Evolutionary conservation across 2,797 vertebrate species (phyloP).

Genomic region (Spatula clypeata): DNA sequence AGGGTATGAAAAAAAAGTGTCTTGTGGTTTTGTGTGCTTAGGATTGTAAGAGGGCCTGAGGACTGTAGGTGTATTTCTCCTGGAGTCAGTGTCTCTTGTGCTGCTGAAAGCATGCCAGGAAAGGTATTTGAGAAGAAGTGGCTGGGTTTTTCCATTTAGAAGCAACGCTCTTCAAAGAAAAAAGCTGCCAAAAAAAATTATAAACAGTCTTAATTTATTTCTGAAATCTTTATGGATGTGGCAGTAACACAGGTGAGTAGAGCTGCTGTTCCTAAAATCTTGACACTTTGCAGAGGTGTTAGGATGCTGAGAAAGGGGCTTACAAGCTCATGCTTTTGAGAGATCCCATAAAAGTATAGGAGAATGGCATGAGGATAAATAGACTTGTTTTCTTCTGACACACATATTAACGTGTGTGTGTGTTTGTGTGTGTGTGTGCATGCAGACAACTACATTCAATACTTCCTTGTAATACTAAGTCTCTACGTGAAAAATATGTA

Average conservation of each 20-base stretch:
- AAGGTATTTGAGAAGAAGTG: neutral
- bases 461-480: neutral
- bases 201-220: neutral
- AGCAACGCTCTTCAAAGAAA: neutral
- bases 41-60: neutral
- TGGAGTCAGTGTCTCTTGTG: neutral
- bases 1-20: neutral
- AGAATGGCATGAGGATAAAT: neutral
- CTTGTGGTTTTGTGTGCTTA: neutral
- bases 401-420: neutral
- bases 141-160: neutral
- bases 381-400: neutral
- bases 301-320: neutral
- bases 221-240: conserved; percentile 10
- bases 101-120: neutral
- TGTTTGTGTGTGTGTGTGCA: neutral
- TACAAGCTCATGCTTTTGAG: neutral
- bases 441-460: neutral
- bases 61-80: neutral
- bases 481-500: neutral
- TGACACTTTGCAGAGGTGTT: neutral
- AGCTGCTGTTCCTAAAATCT: neutral
- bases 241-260: neutral
- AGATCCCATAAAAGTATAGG: neutral
- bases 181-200: neutral